Evolutionary conservation across 2,888 invertebrate genomes (phyloP).

Genomic region (Agrypnus murinus): DNA sequence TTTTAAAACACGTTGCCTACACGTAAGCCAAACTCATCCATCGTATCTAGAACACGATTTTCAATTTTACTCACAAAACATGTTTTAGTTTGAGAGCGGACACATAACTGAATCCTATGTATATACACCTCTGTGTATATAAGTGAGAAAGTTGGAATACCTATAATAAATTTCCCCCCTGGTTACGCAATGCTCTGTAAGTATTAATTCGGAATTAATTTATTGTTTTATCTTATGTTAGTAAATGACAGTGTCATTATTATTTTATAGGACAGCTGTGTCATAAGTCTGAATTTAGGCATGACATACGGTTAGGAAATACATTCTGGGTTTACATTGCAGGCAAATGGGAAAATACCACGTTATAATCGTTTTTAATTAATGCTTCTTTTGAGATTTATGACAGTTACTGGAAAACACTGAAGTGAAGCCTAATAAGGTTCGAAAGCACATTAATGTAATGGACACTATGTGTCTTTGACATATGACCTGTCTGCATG

Average conservation of each 20-base stretch:
- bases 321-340: slow-evolving; percentile 42
- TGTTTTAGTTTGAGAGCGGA: slow-evolving; percentile 6
- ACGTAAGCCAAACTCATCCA: slow-evolving; percentile 37
- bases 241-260: slow-evolving; percentile 48
- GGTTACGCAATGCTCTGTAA: slow-evolving; percentile 36
- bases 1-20: slow-evolving; percentile 42
- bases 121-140: too few relatives aligned
- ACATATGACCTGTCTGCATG: slow-evolving; percentile 35
- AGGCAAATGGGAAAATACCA: slow-evolving; percentile 48
- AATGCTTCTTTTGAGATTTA: slow-evolving; percentile 48
- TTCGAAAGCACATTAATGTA: slow-evolving; percentile 40
- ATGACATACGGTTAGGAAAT: slow-evolving; percentile 47
- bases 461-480: slow-evolving; percentile 23
- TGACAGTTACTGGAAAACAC: slow-evolving; percentile 40
- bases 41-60: slow-evolving; percentile 24
- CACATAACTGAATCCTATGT: slow-evolving; percentile 12
- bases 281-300: slow-evolving; percentile 51
- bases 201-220: slow-evolving; percentile 49
- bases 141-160: slow-evolving; percentile 39
- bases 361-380: slow-evolving; percentile 50
- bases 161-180: slow-evolving; percentile 43
- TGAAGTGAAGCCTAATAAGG: slow-evolving; percentile 38
- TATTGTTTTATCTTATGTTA: slow-evolving; percentile 48
- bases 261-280: slow-evolving; percentile 49
- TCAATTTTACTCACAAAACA: slow-evolving; percentile 20